These are phyloP conservation scores for Papilio helenus DNA, from an alignment of 1,140 invertebrate genomes.

Conservation along the genomic window DNA sequence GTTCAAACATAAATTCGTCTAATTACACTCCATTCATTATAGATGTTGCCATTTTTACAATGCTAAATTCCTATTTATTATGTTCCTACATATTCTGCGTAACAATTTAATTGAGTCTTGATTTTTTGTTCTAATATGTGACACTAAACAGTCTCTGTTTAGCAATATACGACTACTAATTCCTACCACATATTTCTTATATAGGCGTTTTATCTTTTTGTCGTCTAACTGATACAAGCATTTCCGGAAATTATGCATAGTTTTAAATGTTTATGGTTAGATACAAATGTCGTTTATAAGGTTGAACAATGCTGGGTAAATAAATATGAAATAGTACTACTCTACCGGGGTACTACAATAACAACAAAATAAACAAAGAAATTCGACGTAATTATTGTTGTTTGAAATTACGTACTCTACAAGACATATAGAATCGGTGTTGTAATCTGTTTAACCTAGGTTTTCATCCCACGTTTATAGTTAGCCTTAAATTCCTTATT, in stretches of 20 bases:
- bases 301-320: not conserved
- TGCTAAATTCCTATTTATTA: too few species aligned
- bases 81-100: too few species aligned
- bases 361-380: not conserved
- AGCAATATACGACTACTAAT: not conserved
- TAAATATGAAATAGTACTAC: not conserved
- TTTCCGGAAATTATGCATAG: conserved; percentile 25
- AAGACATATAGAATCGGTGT: too few species aligned
- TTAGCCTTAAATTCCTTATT: too few species aligned
- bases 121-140: not conserved
- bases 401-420: too few species aligned
- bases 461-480: too few species aligned
- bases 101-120: not conserved
- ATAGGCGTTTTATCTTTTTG: conserved; percentile 9
- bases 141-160: not conserved
- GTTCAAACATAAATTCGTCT: too few species aligned
- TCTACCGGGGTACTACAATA: not conserved
- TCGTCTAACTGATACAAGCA: not conserved
- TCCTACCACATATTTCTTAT: not conserved
- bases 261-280: conserved; percentile 21
- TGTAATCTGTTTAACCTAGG: too few species aligned
- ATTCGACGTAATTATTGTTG: not conserved
- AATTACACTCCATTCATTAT: too few species aligned
- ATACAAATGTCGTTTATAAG: not conserved
- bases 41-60: too few species aligned